Percentiles rank a stretch among this genome's conserved stretches.
Evolutionary conservation across 2,888 invertebrate genomes (phyloP).

Genomic region (Caenorhabditis doughertyi): DNA sequence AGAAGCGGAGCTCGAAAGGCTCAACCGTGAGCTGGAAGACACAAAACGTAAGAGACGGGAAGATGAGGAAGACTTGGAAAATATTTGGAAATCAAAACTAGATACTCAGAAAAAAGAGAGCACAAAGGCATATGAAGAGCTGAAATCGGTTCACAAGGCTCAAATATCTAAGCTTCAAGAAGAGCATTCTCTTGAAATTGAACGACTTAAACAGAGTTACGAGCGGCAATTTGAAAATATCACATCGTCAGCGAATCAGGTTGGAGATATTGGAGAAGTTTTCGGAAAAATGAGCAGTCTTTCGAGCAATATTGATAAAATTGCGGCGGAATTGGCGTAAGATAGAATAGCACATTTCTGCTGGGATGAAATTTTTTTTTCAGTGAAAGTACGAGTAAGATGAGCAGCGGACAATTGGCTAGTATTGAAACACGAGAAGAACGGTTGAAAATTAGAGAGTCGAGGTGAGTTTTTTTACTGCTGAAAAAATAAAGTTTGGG

Average conservation of each 20-base stretch:
- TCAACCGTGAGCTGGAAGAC: constrained; percentile 62
- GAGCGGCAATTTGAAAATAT: constrained; percentile 69
- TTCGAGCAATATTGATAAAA: constrained; percentile 56
- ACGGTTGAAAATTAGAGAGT: constrained; percentile 62
- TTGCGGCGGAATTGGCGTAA: constrained; percentile 64
- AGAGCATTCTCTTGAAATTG: constrained; percentile 67
- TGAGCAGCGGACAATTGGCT: constrained; percentile 58
- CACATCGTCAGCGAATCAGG: constrained; percentile 60
- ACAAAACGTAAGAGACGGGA: constrained; percentile 53
- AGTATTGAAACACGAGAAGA: constrained; percentile 62
- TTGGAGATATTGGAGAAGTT: constrained; percentile 63
- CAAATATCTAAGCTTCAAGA: constrained; percentile 62
- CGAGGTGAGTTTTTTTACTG: constrained; percentile 57
- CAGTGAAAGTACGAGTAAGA: constrained; percentile 43
- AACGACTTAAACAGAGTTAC: constrained; percentile 64
- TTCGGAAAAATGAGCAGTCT: constrained; percentile 69
- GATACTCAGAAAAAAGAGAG: constrained; percentile 16
- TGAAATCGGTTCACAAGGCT: constrained; percentile 17
- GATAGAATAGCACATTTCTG: neutral
- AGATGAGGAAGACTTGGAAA: constrained; percentile 61
- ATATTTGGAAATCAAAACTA: constrained; percentile 49
- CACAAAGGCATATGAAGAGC: constrained; percentile 1
- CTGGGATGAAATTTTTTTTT: neutral
- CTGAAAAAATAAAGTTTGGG: too few relatives aligned
- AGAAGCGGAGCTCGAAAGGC: constrained; percentile 53